phyloP scores from a whole-genome alignment of 2,113 vertebrate genomes.

The Hemichromis elongatus region DNA sequence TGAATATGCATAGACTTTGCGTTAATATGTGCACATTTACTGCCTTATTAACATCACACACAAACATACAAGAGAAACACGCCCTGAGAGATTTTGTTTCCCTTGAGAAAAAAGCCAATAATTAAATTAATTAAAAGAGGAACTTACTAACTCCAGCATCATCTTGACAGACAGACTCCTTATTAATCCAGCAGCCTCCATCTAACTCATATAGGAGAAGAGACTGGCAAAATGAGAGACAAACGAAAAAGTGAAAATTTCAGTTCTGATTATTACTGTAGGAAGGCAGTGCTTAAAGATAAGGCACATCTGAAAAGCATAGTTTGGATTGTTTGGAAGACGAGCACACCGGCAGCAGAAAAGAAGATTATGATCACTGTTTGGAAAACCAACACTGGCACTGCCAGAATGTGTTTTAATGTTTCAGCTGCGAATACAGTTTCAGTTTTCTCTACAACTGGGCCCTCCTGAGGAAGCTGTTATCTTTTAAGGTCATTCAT shows the following conservation, averaged over 20 bases:
- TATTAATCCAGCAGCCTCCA: not conserved
- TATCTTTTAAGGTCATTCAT: not conserved
- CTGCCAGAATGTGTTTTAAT: not conserved
- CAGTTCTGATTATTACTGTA: not conserved
- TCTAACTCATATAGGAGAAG: not conserved
- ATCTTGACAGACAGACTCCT: not conserved
- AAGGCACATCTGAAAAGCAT: not conserved
- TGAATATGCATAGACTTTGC: conserved; percentile 5
- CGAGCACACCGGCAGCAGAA: not conserved
- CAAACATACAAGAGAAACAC: not conserved
- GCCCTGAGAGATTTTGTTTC: not conserved
- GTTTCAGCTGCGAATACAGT: not conserved
- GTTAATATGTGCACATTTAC: not conserved
- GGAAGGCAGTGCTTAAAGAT: not conserved
- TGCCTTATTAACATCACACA: not conserved
- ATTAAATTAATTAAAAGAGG: not conserved
- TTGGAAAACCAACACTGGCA: not conserved
- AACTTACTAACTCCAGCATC: not conserved
- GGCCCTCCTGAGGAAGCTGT: not conserved
- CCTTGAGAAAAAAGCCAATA: not conserved
- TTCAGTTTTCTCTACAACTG: not conserved
- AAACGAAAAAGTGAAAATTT: not conserved
- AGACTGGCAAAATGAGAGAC: not conserved
- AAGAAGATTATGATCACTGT: not conserved
- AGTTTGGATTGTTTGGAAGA: not conserved